Percentiles rank a stretch among this genome's conserved stretches.
phyloP scores from a whole-genome alignment of 2,113 vertebrate species.

The Vanacampus margaritifer region DNA sequence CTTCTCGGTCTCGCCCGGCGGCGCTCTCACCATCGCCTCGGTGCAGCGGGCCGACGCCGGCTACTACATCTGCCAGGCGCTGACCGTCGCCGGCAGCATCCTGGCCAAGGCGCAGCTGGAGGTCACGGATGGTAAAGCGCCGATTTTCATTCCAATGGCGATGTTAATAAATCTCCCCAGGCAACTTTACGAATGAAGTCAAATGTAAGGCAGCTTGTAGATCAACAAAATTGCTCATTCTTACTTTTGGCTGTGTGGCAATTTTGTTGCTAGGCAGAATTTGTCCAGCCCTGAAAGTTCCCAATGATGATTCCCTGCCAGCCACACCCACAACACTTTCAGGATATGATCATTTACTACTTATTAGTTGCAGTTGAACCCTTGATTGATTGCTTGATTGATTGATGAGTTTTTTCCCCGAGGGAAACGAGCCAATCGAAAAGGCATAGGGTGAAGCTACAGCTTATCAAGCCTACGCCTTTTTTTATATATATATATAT shows the following conservation, averaged over 20 bases:
- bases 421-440: too few species aligned
- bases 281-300: not conserved
- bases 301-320: too few species aligned
- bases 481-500: too few species aligned
- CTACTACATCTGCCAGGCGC: conserved; percentile 97
- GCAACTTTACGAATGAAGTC: not conserved
- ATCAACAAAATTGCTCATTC: not conserved
- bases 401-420: too few species aligned
- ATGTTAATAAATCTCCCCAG: not conserved
- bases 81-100: conserved; percentile 97
- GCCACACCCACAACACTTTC: too few species aligned
- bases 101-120: conserved; percentile 98
- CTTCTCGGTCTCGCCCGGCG: conserved; percentile 88
- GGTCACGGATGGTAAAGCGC: conserved; percentile 92
- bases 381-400: too few species aligned
- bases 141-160: not conserved
- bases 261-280: not conserved
- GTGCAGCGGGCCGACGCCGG: conserved; percentile 91
- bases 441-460: too few species aligned
- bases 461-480: too few species aligned
- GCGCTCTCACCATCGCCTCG: conserved; percentile 90
- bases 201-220: not conserved
- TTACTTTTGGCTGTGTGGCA: not conserved
- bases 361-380: too few species aligned
- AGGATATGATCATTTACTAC: too few species aligned